Conservation (phyloP, 2,113 vertebrate species). For the Poeciliopsis retropinna region DNA sequence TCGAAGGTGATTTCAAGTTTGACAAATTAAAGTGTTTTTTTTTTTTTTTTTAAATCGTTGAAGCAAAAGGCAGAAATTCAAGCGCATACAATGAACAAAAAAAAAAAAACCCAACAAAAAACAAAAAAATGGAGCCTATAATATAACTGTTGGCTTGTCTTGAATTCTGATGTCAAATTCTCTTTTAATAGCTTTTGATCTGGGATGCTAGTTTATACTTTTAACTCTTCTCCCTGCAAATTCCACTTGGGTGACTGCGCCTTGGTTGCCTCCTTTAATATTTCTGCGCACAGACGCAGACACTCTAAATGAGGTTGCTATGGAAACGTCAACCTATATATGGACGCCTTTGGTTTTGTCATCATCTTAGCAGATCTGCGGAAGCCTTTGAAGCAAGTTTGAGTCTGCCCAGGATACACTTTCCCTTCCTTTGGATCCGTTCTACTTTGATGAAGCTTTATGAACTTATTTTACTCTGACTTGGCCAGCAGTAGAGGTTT, state of each 20-base stretch:
- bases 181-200: conserved; percentile 61
- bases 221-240: conserved; percentile 41
- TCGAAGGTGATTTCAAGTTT: conserved; percentile 29
- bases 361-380: neutral
- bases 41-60: neutral
- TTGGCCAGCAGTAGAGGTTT: too few species aligned
- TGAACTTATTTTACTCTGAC: too few species aligned
- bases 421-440: too few species aligned
- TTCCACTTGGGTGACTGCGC: conserved; percentile 62
- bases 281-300: conserved; percentile 12
- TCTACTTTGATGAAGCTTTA: too few species aligned
- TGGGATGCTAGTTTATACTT: conserved; percentile 24
- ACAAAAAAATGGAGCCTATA: too few species aligned
- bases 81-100: conserved; percentile 17
- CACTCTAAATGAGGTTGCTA: conserved; percentile 8
- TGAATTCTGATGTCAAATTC: conserved; percentile 56
- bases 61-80: conserved; percentile 17
- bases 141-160: conserved; percentile 22
- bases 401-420: too few species aligned
- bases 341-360: conserved; percentile 12
- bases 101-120: too few species aligned
- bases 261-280: conserved; percentile 59
- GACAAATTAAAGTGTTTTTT: conserved; percentile 10
- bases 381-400: too few species aligned
- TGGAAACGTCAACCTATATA: conserved; percentile 12